Conservation (phyloP, 2,113 vertebrate genomes). For the Myrmecobius fasciatus region DNA sequence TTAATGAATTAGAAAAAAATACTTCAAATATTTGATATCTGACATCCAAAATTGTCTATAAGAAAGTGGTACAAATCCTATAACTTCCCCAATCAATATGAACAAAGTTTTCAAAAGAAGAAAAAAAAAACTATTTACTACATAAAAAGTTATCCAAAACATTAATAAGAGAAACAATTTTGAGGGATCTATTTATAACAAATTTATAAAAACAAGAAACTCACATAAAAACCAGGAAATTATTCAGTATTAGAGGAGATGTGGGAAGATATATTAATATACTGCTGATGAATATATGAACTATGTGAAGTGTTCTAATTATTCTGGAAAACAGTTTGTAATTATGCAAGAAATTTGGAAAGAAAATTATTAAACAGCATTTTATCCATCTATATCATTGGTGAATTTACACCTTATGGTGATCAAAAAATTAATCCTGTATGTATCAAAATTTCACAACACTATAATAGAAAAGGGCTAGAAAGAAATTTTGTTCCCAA, state of each 20-base stretch:
- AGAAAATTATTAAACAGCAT: neutral
- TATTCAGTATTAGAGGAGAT: neutral
- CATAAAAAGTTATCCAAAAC: neutral
- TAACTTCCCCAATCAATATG: neutral
- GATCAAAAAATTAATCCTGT: neutral
- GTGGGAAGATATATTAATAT: neutral
- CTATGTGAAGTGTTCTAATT: neutral
- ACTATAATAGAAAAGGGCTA: neutral
- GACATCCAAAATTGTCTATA: neutral
- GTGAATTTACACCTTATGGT: neutral
- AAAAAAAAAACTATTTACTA: neutral
- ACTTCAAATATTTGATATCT: neutral
- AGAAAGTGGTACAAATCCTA: neutral
- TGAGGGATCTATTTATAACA: neutral
- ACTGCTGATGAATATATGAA: neutral
- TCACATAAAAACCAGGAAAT: neutral
- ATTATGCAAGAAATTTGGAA: neutral
- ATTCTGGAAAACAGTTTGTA: constrained; percentile 1
- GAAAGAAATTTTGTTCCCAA: neutral
- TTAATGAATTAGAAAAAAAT: neutral
- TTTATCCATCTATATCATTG: neutral
- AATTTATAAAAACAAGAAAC: neutral
- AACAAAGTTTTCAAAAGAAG: neutral
- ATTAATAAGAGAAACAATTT: neutral
- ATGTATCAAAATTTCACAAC: neutral